A percentile compares a stretch with the other conserved stretches of the same genome.
Conservation (phyloP, 2,113 vertebrate genomes). For the Syngnathus typhle region DNA sequence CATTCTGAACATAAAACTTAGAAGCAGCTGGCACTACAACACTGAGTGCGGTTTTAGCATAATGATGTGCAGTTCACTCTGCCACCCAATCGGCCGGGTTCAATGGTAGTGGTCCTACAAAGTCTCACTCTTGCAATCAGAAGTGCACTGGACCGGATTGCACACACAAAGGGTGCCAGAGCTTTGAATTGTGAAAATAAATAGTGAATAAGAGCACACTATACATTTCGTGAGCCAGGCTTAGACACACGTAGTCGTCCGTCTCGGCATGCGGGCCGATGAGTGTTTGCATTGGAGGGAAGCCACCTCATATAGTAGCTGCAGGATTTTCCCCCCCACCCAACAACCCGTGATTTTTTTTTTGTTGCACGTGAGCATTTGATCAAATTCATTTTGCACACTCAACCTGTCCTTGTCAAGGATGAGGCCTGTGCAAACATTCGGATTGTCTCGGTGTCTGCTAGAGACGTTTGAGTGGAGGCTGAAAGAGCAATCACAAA, state of each 20-base stretch:
- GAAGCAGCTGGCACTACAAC: constrained; percentile 29
- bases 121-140: constrained; percentile 75
- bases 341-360: constrained; percentile 42
- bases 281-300: constrained; percentile 85
- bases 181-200: constrained; percentile 94
- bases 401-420: constrained; percentile 30
- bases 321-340: constrained; percentile 49
- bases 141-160: constrained; percentile 68
- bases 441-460: constrained; percentile 35
- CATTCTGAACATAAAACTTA: neutral
- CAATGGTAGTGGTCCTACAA: constrained; percentile 62
- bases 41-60: constrained; percentile 68
- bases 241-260: constrained; percentile 72
- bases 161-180: constrained; percentile 77
- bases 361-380: constrained; percentile 53
- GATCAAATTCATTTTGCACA: constrained; percentile 60
- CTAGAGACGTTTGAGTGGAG: constrained; percentile 37
- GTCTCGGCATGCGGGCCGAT: constrained; percentile 79
- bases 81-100: constrained; percentile 59
- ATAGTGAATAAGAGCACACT: constrained; percentile 75
- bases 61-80: constrained; percentile 63
- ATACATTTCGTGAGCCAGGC: constrained; percentile 75
- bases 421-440: constrained; percentile 42
- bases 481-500: constrained; percentile 41
- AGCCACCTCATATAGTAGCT: constrained; percentile 88